Percentiles rank a stretch among this genome's conserved stretches.
phyloP scores from a whole-genome alignment of 2,888 invertebrate genomes.

The Dynastes tityus region DNA sequence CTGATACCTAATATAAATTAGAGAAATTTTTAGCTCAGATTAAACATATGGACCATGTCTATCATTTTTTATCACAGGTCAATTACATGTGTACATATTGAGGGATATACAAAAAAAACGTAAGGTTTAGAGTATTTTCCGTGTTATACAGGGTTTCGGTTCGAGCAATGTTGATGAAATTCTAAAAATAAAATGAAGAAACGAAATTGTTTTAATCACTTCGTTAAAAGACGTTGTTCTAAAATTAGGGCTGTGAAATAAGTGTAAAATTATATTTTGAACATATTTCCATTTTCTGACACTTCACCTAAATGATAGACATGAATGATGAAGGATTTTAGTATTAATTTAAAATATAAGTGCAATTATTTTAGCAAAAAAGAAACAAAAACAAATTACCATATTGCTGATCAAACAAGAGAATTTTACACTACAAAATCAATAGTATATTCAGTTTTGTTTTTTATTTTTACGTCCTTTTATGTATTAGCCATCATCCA shows the following conservation, averaged over 20 bases:
- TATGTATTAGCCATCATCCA: neutral
- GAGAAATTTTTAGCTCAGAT: slow-evolving; percentile 23
- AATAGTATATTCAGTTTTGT: neutral
- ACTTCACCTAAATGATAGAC: slow-evolving; percentile 29
- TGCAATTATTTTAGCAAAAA: slow-evolving; percentile 37
- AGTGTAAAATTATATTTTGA: slow-evolving; percentile 30
- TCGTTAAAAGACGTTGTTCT: slow-evolving; percentile 28
- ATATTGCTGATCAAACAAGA: neutral
- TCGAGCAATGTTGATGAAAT: slow-evolving; percentile 2
- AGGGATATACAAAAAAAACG: slow-evolving; percentile 12
- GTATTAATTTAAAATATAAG: slow-evolving; percentile 38
- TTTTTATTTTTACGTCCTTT: neutral
- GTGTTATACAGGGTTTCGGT: slow-evolving; percentile 21
- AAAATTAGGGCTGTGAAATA: slow-evolving; percentile 44
- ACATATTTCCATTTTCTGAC: slow-evolving; percentile 19
- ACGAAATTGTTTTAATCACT: slow-evolving; percentile 14
- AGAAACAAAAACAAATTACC: neutral
- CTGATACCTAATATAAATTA: slow-evolving; percentile 10
- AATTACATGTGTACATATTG: slow-evolving; percentile 35
- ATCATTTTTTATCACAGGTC: slow-evolving; percentile 37
- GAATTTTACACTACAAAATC: too few species aligned
- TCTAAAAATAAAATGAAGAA: neutral
- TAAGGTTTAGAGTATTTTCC: neutral
- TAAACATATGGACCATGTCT: slow-evolving; percentile 31
- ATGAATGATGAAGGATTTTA: slow-evolving; percentile 30